Conservation (phyloP, 2,888 invertebrate species). For the Folsomia manolachei region DNA sequence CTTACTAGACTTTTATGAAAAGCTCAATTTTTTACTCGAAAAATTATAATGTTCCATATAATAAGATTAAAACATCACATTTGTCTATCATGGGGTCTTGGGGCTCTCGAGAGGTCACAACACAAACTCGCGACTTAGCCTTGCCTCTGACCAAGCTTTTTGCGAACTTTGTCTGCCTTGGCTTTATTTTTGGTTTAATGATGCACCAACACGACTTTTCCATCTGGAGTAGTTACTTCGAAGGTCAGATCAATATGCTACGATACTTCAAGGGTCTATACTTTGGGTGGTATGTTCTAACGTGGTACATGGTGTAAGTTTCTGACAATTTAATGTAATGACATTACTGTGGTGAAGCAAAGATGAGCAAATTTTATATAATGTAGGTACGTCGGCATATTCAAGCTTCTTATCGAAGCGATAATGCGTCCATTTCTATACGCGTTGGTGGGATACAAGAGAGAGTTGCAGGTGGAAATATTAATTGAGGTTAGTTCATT, state of each 20-base stretch:
- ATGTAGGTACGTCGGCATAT: neutral
- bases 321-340: no score
- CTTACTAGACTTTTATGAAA: neutral
- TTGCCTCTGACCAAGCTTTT: neutral
- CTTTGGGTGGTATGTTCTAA: neutral
- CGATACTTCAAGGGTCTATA: neutral
- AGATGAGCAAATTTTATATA: no score
- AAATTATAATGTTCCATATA: no score
- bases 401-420: neutral
- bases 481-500: neutral
- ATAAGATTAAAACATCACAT: no score
- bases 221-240: neutral
- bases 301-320: slow-evolving; percentile 12
- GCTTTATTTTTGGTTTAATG: neutral
- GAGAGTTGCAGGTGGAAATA: neutral
- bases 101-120: neutral
- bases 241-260: neutral
- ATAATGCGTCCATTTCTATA: neutral
- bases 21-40: neutral
- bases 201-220: slow-evolving; percentile 1
- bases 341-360: no score
- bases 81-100: neutral
- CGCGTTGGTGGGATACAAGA: neutral
- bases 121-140: neutral
- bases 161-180: neutral